These are phyloP conservation scores for Philereme transversata DNA, from an alignment of 2,888 invertebrate genomes.

Conservation along the genomic window DNA sequence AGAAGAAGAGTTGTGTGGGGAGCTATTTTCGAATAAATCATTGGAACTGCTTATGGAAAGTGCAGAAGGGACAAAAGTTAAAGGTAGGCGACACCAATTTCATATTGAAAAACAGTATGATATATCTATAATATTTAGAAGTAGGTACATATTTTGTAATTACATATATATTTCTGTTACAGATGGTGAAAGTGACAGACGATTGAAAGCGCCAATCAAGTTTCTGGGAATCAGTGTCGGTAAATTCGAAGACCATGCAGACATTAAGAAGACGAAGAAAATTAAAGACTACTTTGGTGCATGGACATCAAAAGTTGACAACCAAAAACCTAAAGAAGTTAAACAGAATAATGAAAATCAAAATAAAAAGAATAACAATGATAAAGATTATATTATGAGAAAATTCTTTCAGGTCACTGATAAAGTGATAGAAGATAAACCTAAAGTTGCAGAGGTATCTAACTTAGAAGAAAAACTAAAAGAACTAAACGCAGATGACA, in stretches of 20 bases:
- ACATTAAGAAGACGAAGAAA: slow-evolving; percentile 80
- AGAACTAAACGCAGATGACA: slow-evolving; percentile 18
- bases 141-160: neutral
- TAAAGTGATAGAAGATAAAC: slow-evolving; percentile 30
- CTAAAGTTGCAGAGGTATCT: slow-evolving; percentile 4
- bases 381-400: slow-evolving; percentile 60
- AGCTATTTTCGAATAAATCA: slow-evolving; percentile 86
- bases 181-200: slow-evolving; percentile 67
- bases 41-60: slow-evolving; percentile 87
- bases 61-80: slow-evolving; percentile 67
- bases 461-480: slow-evolving; percentile 10
- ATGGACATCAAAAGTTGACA: slow-evolving; percentile 56
- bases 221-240: slow-evolving; percentile 91
- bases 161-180: slow-evolving; percentile 41
- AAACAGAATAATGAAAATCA: slow-evolving; percentile 38
- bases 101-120: neutral
- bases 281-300: slow-evolving; percentile 84
- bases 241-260: slow-evolving; percentile 87
- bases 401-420: slow-evolving; percentile 37
- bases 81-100: slow-evolving; percentile 50
- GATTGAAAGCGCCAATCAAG: slow-evolving; percentile 83
- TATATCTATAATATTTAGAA: neutral
- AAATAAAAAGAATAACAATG: slow-evolving; percentile 36
- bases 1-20: slow-evolving; percentile 86
- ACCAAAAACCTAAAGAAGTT: slow-evolving; percentile 41